Base-by-base conservation (phyloP, 2,888 invertebrate genomes). In the Tortrix viridana region DNA sequence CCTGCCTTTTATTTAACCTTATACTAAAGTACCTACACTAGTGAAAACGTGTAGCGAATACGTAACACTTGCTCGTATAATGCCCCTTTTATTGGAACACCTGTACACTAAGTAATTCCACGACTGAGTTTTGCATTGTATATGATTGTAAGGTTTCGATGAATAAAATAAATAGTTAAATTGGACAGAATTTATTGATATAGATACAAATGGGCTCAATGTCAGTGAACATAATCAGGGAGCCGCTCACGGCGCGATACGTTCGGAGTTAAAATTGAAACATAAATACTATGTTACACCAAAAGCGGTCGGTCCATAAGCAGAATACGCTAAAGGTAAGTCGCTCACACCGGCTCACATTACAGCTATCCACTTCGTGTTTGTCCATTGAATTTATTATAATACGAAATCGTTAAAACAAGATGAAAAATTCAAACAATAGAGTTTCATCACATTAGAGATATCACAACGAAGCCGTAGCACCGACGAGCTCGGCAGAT, bases 241-340 rank as follows among this genome's bases (percentile, higher is more conserved):
- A 77, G 57, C 57, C 43, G n/a, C 16, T 26, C 18, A n/a, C 19
- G 56, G 47, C 20, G 14, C 20, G 44, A 7, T 75, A 76, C 69
- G 74, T 70, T 73, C 65, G 65, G 77, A 82, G 84, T 87, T 86
- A 84, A 85, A 86, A 83, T 81, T 75, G 82, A 89, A 90, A 89
- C 91, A 88, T 91, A 90, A 89, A 88, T 85, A 89, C 88, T 89
- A 90, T 89, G 89, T 91, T 90, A 89, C 84, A 81, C 74, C 72
- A 84, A 85, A 88, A 86, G 86, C 87, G 77, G 68, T 79, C 84
- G 75, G 79, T 77, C 78, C 71, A 78, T 77, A 84, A 86, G 88
- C 86, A 74, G 81, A 77, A 75, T 81, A 80, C 79, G 77, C 75
- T 76, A 74, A 69, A 74, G 74, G 70, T 74, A 76, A 76, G 72